Evolutionary conservation across 2,797 vertebrate genomes (phyloP), one percentile per base, ranked within the genome.

Genomic region (Heterohyrax brucei): DNA sequence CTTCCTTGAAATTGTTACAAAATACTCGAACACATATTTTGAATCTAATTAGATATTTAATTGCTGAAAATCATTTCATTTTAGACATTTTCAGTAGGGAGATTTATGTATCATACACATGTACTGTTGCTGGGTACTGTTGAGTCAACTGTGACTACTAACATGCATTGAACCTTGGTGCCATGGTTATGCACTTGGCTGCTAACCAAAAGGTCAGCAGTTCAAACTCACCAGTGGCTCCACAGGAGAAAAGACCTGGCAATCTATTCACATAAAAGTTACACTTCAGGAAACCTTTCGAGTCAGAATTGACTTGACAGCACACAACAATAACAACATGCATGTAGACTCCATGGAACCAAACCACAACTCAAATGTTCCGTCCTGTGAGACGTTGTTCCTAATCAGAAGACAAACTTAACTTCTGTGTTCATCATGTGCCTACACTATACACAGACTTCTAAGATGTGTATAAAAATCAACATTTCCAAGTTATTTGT

Each of bases 61-160:
- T 83, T 79, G 26, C 33, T 24, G 70, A 56, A 87, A 70, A 87
- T 39, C 16, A 87, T 22, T 83, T 73, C 24, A 64, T 72, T 82
- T n/a, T 64, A 73, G 64, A 59, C 44, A 91, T 75, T 90, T 87
- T 62, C 73, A 94, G 70, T 26, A 70, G 22, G 22, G 16, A 95
- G 7, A 72, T 48, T 5, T 61, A 73, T 59, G 21, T 62, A 53
- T 12, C 10, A 33, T 3, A 85, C 21, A 30, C 10, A 59, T 26
- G 28, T 22, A 56, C 10, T 64, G 24, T 24, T 64, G 26, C 1
- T 64, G 62, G 62, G 24, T 24, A 6, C 24, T 64, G 26, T 28
- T 12, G 10, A 61, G 59, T 61, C 8, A 5, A 64, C 28, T 64
- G 26, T 28, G 9, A 64, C 26, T 64, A 6, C 9, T 30, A 66